These are phyloP conservation scores for Galbula dea DNA, from an alignment of 2,113 vertebrate species.

Conservation along the genomic window DNA sequence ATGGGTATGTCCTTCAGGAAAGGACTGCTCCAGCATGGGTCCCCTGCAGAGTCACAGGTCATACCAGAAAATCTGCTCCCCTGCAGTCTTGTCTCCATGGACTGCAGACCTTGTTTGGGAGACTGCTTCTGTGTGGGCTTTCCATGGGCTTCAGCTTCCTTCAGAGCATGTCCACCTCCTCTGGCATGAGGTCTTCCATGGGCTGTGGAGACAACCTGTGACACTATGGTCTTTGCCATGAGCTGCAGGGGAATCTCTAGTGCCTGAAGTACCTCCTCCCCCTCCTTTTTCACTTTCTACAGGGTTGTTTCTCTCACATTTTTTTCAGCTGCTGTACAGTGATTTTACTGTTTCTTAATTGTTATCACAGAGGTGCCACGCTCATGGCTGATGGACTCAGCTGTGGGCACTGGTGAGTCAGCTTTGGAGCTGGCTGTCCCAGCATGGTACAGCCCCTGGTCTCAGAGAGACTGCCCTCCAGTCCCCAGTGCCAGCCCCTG, in stretches of 20 bases:
- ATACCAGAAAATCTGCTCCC: neutral
- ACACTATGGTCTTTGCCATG: neutral
- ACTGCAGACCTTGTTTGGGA: neutral
- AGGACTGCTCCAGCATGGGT: neutral
- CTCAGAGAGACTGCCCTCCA: neutral
- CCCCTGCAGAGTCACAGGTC: neutral
- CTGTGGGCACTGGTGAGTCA: neutral
- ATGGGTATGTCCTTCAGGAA: neutral
- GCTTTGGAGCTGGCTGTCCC: neutral
- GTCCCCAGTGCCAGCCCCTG: neutral
- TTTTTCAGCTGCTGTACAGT: neutral
- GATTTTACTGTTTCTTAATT: neutral
- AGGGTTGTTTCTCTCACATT: neutral
- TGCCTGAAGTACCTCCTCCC: neutral
- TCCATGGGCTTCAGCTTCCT: neutral
- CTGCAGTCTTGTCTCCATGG: rapidly evolving
- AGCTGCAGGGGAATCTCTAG: neutral
- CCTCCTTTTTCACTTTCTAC: neutral
- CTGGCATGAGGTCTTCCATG: neutral
- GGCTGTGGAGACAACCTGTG: neutral
- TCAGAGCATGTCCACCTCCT: neutral
- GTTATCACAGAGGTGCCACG: neutral
- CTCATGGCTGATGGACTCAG: neutral
- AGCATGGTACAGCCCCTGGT: too few relatives aligned
- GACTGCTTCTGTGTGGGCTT: neutral